phyloP scores from a whole-genome alignment of 2,113 vertebrate species.

The Mirza zaza region DNA sequence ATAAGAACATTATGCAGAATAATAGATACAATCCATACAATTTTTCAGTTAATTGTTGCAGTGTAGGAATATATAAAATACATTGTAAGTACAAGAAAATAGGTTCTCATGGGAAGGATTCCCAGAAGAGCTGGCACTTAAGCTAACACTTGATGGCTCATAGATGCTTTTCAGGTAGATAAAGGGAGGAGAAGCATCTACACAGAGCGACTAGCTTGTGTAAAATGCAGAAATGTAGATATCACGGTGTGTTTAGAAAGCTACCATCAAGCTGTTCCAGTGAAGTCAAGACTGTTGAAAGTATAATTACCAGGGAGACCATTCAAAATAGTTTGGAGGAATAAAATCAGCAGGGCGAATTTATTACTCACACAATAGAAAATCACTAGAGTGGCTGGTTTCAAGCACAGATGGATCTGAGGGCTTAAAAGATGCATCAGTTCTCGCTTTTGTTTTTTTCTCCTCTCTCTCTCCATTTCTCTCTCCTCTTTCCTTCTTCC shows the following conservation, averaged over 20 bases:
- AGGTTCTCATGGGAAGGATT: neutral
- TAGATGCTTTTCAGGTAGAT: neutral
- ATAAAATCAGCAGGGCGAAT: neutral
- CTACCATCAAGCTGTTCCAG: neutral
- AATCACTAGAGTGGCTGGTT: neutral
- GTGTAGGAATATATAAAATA: neutral
- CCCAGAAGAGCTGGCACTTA: neutral
- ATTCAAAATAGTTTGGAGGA: slow-evolving; percentile 14
- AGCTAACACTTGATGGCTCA: neutral
- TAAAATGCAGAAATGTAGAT: neutral
- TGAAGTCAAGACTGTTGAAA: neutral
- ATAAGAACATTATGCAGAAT: neutral
- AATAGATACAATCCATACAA: neutral
- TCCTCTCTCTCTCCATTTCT: neutral
- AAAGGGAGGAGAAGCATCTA: neutral
- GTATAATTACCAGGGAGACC: neutral
- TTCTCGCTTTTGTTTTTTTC: neutral
- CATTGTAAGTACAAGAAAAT: neutral
- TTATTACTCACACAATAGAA: neutral
- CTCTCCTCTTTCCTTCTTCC: neutral
- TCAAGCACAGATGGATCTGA: slow-evolving; percentile 2
- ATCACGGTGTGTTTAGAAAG: neutral
- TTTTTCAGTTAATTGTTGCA: neutral
- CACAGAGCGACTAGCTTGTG: neutral
- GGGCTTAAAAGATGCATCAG: neutral